Evolutionary conservation across 2,113 vertebrate genomes (phyloP), one percentile per base, ranked within the genome.

Genomic region (Pygoscelis adeliae): DNA sequence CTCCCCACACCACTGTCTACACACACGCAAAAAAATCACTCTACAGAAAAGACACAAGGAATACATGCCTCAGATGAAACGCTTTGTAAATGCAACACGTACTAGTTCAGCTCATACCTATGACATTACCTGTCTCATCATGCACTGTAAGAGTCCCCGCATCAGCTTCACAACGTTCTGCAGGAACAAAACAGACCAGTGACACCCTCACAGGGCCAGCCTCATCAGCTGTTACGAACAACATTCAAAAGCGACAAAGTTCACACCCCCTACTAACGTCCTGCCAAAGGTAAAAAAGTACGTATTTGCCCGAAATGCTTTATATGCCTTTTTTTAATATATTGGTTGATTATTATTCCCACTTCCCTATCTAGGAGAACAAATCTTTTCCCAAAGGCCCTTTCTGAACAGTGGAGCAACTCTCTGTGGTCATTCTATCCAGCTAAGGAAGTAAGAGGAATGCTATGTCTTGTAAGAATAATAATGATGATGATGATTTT

Each of bases 141-240:
- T 99, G 97, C 99, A 99, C 87, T 99, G 99, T 32, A 99, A 97
- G 58, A 99, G 99, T 13, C 99, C 99, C 59, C 99, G 98, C 99
- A 99, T 99, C 97, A 99, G 98, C 96, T 99, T 99, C 93, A 99
- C 99, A 80, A 99, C 99, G 11, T 99, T 99, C 99, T 99, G 98
- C 20, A 81, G 85, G 96, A 97, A 97, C n/a, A 98, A 97, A 97
- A 95, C 50, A 80, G 22, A 89, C 1, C n/a, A 58, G 52, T 56
- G 62, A 89, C 34, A 69, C 3, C 23, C 63, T 52, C 42, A 50
- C 15, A 63, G 2, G 38, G 16, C 27, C 58, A 82, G 30, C 9
- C 12, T 36, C 38, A 81, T 44, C 65, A 72, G 44, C 30, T 69
- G 20, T 62, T 69, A 72, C 15, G 66, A 74, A 79, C 49, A 83